These are phyloP conservation scores for Perca schrenkii DNA, from an alignment of 2,113 vertebrate genomes.

Conservation along the genomic window DNA sequence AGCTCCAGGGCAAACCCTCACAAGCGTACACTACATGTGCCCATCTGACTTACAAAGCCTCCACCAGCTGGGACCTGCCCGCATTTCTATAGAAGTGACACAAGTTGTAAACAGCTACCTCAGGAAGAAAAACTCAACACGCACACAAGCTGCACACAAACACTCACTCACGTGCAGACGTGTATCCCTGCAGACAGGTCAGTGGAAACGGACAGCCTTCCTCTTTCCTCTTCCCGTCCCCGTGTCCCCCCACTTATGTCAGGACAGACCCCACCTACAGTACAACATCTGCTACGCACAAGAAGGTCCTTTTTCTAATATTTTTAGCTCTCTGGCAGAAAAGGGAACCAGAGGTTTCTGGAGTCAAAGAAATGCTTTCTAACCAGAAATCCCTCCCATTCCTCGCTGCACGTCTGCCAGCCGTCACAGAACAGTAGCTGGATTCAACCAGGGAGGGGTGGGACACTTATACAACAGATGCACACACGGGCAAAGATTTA, in stretches of 20 bases:
- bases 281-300: constrained; percentile 68
- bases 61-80: constrained; percentile 25
- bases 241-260: neutral
- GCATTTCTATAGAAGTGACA: constrained; percentile 24
- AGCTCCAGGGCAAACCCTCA: neutral
- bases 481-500: constrained; percentile 41
- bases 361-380: constrained; percentile 81
- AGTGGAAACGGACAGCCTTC: constrained; percentile 49
- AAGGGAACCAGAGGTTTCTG: constrained; percentile 47
- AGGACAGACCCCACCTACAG: constrained; percentile 42
- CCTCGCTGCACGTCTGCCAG: constrained; percentile 44
- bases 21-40: constrained; percentile 9
- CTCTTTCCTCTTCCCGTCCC: constrained; percentile 47
- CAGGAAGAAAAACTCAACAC: constrained; percentile 11
- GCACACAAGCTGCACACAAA: constrained; percentile 21
- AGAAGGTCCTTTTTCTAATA: constrained; percentile 77
- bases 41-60: neutral
- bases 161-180: constrained; percentile 43
- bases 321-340: constrained; percentile 73
- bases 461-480: constrained; percentile 41
- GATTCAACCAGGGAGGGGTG: constrained; percentile 74
- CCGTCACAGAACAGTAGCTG: constrained; percentile 77
- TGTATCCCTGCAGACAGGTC: constrained; percentile 50
- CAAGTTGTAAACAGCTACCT: constrained; percentile 35
- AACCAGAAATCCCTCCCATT: constrained; percentile 52